A percentile compares a stretch with the other conserved stretches of the same genome.
Evolutionary conservation across 2,113 vertebrate genomes (phyloP).

Genomic region (Gopherus evgoodei): DNA sequence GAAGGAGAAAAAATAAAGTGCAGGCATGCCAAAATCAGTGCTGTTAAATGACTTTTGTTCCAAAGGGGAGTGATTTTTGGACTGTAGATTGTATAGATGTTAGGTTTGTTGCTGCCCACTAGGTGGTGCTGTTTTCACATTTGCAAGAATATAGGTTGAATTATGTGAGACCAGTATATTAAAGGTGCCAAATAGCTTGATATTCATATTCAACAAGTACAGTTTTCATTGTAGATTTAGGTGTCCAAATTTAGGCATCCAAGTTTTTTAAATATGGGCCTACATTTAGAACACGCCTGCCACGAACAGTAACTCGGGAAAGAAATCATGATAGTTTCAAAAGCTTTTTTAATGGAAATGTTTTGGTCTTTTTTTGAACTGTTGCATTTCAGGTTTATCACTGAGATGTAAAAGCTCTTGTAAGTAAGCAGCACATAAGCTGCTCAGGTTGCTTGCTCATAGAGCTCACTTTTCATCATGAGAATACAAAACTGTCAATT

Average conservation of each 20-base stretch:
- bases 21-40: not conserved
- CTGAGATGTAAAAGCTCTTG: not conserved
- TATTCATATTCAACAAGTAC: not conserved
- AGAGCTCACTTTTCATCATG: not conserved
- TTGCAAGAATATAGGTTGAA: not conserved
- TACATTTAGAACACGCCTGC: not conserved
- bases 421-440: not conserved
- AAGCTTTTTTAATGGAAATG: not conserved
- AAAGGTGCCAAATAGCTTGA: rapidly evolving
- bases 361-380: not conserved
- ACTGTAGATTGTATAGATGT: rapidly evolving
- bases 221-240: not conserved
- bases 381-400: not conserved
- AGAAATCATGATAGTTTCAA: not conserved
- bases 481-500: not conserved
- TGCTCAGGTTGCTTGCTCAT: not conserved
- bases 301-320: not conserved
- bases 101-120: slow-evolving; percentile 5
- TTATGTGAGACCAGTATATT: not conserved
- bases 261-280: not conserved
- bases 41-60: not conserved
- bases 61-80: rapidly evolving
- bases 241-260: not conserved
- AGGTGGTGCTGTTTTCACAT: slow-evolving; percentile 70
- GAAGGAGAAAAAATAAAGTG: not conserved